A percentile compares a stretch with the other conserved stretches of the same genome.
Conservation (phyloP, 2,113 vertebrate species). For the Atherinomorus stipes region DNA sequence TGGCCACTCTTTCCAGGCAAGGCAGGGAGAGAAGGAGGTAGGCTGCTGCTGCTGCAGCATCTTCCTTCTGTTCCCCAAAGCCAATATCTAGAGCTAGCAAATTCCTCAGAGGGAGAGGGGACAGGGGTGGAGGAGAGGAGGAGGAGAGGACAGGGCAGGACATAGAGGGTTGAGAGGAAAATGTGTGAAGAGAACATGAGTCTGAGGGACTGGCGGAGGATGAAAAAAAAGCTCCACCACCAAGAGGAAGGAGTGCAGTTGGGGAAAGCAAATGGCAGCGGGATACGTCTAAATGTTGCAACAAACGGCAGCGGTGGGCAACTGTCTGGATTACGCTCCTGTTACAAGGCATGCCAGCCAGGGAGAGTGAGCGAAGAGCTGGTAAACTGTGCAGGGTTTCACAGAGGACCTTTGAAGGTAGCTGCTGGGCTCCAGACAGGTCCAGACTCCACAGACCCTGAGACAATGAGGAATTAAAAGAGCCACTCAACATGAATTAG, state of each 20-base stretch:
- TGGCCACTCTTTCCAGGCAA: constrained; percentile 68
- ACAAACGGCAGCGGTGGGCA: constrained; percentile 44
- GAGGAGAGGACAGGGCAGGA: constrained; percentile 4
- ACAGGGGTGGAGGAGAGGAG: constrained; percentile 17
- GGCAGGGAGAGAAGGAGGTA: constrained; percentile 78
- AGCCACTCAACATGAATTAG: background rate
- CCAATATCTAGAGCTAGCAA: constrained; percentile 80
- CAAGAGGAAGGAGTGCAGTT: constrained; percentile 70
- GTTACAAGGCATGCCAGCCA: constrained; percentile 75
- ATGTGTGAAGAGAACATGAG: background rate
- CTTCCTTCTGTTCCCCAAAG: constrained; percentile 70
- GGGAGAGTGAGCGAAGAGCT: constrained; percentile 71
- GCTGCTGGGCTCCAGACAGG: constrained; percentile 74
- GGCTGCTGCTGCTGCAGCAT: constrained; percentile 60
- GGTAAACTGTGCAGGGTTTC: constrained; percentile 69
- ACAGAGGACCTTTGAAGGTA: constrained; percentile 68
- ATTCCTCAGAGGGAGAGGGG: constrained; percentile 62
- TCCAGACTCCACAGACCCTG: constrained; percentile 77
- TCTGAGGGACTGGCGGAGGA: constrained; percentile 13
- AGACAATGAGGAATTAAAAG: constrained; percentile 1
- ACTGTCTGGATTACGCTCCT: constrained; percentile 59
- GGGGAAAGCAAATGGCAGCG: constrained; percentile 75
- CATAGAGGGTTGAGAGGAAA: background rate
- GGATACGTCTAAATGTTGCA: constrained; percentile 79
- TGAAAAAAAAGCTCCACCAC: constrained; percentile 11